These are phyloP conservation scores for Panopea generosa DNA, from an alignment of 2,888 invertebrate genomes.

Conservation along the genomic window DNA sequence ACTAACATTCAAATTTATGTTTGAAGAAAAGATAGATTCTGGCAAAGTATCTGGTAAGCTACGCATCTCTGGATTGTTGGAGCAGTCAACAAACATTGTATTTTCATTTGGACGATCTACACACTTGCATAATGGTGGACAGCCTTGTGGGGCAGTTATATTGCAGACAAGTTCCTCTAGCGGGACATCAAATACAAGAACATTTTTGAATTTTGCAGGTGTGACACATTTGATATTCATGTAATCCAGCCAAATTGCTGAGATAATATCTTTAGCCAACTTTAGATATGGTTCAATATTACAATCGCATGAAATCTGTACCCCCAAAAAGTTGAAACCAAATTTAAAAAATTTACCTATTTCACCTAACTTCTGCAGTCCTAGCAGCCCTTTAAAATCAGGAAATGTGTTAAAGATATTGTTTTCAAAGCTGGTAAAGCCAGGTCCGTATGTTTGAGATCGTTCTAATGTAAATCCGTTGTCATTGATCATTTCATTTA, in stretches of 20 bases:
- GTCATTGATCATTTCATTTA: constrained; percentile 20
- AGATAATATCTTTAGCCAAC: background rate
- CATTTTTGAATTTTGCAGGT: constrained; percentile 17
- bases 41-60: constrained; percentile 26
- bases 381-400: constrained; percentile 29
- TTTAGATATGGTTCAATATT: constrained; percentile 23
- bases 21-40: constrained; percentile 12
- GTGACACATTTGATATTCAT: constrained; percentile 22
- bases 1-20: constrained; percentile 24
- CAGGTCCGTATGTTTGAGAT: constrained; percentile 36
- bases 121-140: constrained; percentile 24
- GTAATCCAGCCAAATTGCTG: constrained; percentile 27
- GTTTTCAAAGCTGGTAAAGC: constrained; percentile 12
- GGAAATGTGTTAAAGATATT: constrained; percentile 25
- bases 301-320: constrained; percentile 35
- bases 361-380: constrained; percentile 14
- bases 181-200: background rate
- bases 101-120: constrained; percentile 29
- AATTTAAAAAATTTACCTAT: constrained; percentile 29
- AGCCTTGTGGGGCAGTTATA: background rate
- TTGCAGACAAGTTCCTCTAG: constrained; percentile 12
- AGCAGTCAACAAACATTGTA: constrained; percentile 38
- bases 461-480: constrained; percentile 14
- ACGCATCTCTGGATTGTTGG: constrained; percentile 2
- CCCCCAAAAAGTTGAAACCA: constrained; percentile 30